A percentile compares a stretch with the other conserved stretches of the same genome.
These are phyloP conservation scores for Etheostoma nigrum DNA, from an alignment of 2,797 vertebrate species.

Conservation along the genomic window DNA sequence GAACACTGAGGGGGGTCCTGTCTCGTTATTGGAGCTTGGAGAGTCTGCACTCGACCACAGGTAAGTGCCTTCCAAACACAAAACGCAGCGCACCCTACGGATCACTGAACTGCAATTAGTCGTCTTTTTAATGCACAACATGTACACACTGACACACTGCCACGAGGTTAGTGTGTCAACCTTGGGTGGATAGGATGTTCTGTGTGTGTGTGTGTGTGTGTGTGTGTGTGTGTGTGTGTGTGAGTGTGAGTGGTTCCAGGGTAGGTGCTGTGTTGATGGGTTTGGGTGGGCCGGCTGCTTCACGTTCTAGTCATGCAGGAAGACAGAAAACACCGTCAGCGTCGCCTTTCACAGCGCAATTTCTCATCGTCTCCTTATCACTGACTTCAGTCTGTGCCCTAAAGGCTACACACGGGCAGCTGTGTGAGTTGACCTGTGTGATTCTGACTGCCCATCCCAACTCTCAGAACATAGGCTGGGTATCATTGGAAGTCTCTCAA, in stretches of 20 bases:
- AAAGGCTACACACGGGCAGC: neutral
- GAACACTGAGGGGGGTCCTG: constrained; percentile 89
- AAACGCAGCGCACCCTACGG: neutral
- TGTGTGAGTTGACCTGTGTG: neutral
- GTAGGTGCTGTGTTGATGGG: constrained; percentile 32
- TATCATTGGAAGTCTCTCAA: neutral
- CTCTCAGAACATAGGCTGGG: neutral
- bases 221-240: neutral
- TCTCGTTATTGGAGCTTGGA: constrained; percentile 96
- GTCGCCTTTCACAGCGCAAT: neutral
- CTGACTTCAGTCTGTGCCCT: neutral
- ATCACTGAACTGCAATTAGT: neutral
- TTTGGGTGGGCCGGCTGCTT: constrained; percentile 50
- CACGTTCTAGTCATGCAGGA: constrained; percentile 28
- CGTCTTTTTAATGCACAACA: neutral
- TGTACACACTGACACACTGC: constrained; percentile 19
- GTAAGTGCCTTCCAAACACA: constrained; percentile 76
- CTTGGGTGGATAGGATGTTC: neutral
- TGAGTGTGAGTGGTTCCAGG: neutral
- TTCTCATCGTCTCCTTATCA: neutral
- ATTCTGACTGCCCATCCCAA: neutral
- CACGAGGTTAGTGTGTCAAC: constrained; percentile 29
- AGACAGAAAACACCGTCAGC: constrained; percentile 20
- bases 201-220: constrained; percentile 11
- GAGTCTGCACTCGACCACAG: constrained; percentile 95